phyloP scores from a whole-genome alignment of 2,888 invertebrate species.

The Dyspetes luteomarginatus region DNA sequence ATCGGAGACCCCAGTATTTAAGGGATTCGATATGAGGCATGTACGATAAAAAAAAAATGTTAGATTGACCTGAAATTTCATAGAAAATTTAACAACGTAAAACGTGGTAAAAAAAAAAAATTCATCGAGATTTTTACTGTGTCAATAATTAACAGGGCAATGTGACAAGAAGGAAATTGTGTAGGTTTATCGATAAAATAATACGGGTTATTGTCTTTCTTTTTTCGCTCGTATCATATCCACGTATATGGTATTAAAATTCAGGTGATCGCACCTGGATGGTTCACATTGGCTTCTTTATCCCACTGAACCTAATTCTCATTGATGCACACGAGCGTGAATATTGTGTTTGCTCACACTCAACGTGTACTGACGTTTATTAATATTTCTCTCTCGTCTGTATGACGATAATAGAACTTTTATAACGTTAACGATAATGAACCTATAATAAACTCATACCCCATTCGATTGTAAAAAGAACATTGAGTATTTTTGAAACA shows the following conservation, averaged over 20 bases:
- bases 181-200: slow-evolving; percentile 32
- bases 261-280: slow-evolving; percentile 69
- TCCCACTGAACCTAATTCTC: slow-evolving; percentile 66
- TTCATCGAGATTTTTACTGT: neutral
- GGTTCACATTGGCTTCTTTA: slow-evolving; percentile 73
- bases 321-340: slow-evolving; percentile 53
- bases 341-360: slow-evolving; percentile 71
- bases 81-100: neutral
- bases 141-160: slow-evolving; percentile 5
- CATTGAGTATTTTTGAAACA: too few relatives aligned
- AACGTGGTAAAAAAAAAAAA: neutral
- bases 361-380: slow-evolving; percentile 58
- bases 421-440: slow-evolving; percentile 1
- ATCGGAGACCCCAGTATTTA: neutral
- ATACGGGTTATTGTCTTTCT: neutral
- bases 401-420: slow-evolving; percentile 11
- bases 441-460: slow-evolving; percentile 3
- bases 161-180: slow-evolving; percentile 37
- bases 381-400: slow-evolving; percentile 54
- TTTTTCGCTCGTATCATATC: slow-evolving; percentile 19
- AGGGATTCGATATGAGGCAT: neutral
- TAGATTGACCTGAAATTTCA: too few relatives aligned
- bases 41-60: neutral
- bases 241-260: slow-evolving; percentile 21
- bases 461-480: neutral